These are phyloP conservation scores for Masticophis lateralis DNA, from an alignment of 2,797 vertebrate species.

Conservation along the genomic window DNA sequence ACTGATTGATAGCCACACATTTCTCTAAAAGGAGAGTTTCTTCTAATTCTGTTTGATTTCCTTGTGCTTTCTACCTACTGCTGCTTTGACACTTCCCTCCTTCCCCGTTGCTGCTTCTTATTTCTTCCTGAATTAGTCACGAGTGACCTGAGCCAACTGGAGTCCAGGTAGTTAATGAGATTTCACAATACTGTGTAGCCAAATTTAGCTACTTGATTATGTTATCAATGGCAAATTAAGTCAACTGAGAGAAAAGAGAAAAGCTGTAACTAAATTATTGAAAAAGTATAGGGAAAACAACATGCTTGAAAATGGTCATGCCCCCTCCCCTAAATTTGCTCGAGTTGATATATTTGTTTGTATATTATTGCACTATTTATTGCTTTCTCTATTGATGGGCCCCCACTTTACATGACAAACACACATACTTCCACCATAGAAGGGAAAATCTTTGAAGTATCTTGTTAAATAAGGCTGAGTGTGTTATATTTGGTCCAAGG, in stretches of 20 bases:
- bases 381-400: neutral
- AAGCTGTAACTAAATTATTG: neutral
- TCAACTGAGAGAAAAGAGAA: neutral
- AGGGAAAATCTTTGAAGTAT: neutral
- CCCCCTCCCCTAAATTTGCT: neutral
- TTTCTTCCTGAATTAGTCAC: neutral
- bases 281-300: neutral
- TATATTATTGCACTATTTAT: neutral
- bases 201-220: neutral
- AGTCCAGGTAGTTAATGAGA: neutral
- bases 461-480: neutral
- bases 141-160: neutral
- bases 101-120: neutral
- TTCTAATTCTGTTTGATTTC: neutral
- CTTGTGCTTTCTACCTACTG: neutral
- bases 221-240: neutral
- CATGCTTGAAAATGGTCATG: neutral
- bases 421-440: neutral
- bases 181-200: neutral
- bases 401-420: neutral
- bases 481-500: neutral
- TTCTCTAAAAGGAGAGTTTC: neutral
- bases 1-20: neutral
- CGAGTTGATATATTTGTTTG: neutral
- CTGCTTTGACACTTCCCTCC: neutral